phyloP scores from a whole-genome alignment of 2,113 vertebrate species.

The Aepyceros melampus region DNA sequence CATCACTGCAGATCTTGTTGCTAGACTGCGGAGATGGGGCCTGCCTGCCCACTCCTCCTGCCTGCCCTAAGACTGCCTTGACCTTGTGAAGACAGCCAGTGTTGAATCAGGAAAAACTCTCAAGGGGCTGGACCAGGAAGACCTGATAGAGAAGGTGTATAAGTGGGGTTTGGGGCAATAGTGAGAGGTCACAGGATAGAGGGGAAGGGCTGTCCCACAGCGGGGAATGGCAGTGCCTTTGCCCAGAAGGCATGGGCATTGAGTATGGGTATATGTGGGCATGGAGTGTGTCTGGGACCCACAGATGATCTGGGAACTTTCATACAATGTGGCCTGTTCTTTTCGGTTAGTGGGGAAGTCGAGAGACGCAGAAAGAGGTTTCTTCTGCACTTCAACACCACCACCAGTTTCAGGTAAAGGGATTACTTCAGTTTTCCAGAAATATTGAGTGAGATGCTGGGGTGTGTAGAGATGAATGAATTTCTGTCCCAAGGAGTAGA shows the following conservation, averaged over 20 bases:
- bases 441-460: not conserved
- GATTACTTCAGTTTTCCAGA: not conserved
- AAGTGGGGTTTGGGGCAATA: not conserved
- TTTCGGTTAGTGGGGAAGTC: not conserved
- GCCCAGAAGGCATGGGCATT: not conserved
- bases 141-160: not conserved
- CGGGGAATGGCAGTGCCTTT: not conserved
- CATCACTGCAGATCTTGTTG: not conserved
- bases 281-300: not conserved
- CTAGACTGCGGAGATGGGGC: not conserved
- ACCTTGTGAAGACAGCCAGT: not conserved
- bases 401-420: not conserved
- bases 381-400: not conserved
- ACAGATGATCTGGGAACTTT: not conserved
- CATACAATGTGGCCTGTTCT: not conserved
- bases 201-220: not conserved
- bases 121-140: not conserved
- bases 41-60: not conserved
- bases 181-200: not conserved
- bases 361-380: not conserved
- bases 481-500: not conserved
- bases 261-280: not conserved
- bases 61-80: not conserved
- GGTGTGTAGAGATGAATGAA: not conserved
- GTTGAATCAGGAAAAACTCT: not conserved